Conservation (phyloP, 2,113 vertebrate species). For the Turnix velox region DNA sequence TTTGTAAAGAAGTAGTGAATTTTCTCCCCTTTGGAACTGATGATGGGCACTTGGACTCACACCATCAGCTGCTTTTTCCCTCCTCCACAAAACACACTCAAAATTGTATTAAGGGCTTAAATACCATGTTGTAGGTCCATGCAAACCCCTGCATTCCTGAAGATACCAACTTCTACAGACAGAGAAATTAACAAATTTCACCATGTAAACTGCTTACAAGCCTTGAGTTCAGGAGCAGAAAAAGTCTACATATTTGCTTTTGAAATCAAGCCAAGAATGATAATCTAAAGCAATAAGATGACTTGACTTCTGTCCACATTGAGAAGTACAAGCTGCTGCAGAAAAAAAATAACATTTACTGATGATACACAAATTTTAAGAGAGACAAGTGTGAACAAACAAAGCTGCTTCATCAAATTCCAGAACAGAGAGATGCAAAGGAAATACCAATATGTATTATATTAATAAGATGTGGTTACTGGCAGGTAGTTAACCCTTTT, state of each 20-base stretch:
- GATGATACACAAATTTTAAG: slow-evolving; percentile 61
- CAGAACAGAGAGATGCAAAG: slow-evolving; percentile 1
- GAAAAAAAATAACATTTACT: slow-evolving; percentile 61
- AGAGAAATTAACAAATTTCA: not conserved
- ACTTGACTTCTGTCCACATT: slow-evolving; percentile 55
- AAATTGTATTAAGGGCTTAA: not conserved
- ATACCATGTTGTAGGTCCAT: not conserved
- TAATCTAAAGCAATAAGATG: slow-evolving; percentile 45
- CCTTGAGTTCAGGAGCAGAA: not conserved
- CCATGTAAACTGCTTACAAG: not conserved
- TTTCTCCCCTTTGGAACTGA: not conserved
- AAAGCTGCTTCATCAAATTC: slow-evolving; percentile 69
- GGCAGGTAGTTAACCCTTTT: slow-evolving; percentile 47
- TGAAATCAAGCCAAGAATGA: slow-evolving; percentile 23
- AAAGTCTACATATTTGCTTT: not conserved
- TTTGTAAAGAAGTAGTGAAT: not conserved
- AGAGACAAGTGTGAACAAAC: slow-evolving; percentile 73
- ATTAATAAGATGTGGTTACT: slow-evolving; percentile 59
- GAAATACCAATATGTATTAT: slow-evolving; percentile 50
- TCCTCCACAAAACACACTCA: not conserved
- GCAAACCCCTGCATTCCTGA: not conserved
- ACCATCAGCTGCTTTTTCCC: not conserved
- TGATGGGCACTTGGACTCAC: not conserved
- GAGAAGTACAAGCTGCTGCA: slow-evolving; percentile 62
- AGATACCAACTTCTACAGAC: not conserved